phyloP scores from a whole-genome alignment of 2,888 invertebrate genomes.

The Lochmaea crataegi region DNA sequence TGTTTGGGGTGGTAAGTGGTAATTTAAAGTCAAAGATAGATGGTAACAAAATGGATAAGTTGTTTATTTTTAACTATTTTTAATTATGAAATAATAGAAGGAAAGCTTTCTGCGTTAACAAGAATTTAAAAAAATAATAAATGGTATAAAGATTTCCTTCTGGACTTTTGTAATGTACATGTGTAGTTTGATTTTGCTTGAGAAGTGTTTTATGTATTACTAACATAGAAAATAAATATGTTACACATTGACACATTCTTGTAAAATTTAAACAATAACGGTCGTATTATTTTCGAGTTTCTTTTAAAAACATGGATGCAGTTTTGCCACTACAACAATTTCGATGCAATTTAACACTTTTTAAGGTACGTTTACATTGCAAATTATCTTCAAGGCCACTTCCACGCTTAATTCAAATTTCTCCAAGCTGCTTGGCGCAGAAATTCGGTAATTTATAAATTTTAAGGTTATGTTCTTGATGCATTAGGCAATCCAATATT shows the following conservation, averaged over 20 bases:
- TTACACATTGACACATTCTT: background rate
- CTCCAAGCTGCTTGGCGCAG: too few relatives aligned
- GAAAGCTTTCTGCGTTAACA: background rate
- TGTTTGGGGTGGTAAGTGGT: constrained; percentile 10
- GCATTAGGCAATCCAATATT: too few relatives aligned
- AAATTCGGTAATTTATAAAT: too few relatives aligned
- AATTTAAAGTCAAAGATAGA: background rate
- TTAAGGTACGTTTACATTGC: too few relatives aligned
- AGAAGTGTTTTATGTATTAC: constrained; percentile 5
- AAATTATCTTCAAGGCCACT: too few relatives aligned
- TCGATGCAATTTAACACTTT: too few relatives aligned
- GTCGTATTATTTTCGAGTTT: background rate
- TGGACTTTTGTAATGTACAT: background rate
- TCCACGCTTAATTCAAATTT: too few relatives aligned
- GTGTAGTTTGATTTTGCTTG: constrained; percentile 13
- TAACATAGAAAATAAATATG: background rate
- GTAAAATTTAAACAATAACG: background rate
- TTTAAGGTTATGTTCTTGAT: too few relatives aligned
- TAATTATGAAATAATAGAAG: background rate
- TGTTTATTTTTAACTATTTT: background rate
- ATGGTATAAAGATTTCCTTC: background rate
- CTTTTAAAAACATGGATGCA: background rate
- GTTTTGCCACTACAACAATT: too few relatives aligned
- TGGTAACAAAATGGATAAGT: background rate
- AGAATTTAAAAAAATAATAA: background rate